Evolutionary conservation across 92 coral and sea anemone genomes (phyloP), one percentile per base, ranked within the genome.

Genomic region (Phymanthus crucifer): DNA sequence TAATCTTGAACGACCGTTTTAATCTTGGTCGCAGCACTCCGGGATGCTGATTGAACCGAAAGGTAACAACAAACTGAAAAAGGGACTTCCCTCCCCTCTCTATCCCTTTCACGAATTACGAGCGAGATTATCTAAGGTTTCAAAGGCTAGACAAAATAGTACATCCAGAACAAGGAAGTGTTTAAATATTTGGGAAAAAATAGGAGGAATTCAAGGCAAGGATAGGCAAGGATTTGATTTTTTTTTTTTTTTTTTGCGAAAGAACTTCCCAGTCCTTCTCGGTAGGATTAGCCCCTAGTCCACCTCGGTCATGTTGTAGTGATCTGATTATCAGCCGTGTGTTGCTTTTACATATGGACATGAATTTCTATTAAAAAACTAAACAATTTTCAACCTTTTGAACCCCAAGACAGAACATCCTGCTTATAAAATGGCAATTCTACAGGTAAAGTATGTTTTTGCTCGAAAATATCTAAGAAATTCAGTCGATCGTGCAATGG

Each of bases 271-370:
- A 54, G 64, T 26, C 64, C n/a, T 29, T 21, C 64, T 21, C 64
- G 64, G 48, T 17, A 11, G 13, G 10, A 14, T 34, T 74, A 27
- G 56, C 17, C 1, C 50, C 80, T 68, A 76, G 80, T 33, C 80
- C n/a, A 32, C 24, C 66, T 32, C 80, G 80, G 45, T 74, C 78
- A 32, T 27, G 14, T 37, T 35, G 58, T 74, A 56, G 71, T 76
- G 66, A 40, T 69, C 80, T 50, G 38, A 58, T 48, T 76, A 67
- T 69, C 47, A 56, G 21, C 54, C 71, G 45, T n/a, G 70, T 76
- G 47, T 76, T 5, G 70, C 40, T 76, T 58, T 58, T 56, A 32
- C 80, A 56, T 76, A 76, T 57, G 80, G 80, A 76, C 35, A 32
- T 74, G 64, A 18, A 54, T 76, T 35, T 58, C 43, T 56, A 46